A percentile compares a stretch with the other conserved stretches of the same genome.
phyloP scores from a whole-genome alignment of 53 echinoderm and acorn worm genomes.

The Echinarachnius parma region DNA sequence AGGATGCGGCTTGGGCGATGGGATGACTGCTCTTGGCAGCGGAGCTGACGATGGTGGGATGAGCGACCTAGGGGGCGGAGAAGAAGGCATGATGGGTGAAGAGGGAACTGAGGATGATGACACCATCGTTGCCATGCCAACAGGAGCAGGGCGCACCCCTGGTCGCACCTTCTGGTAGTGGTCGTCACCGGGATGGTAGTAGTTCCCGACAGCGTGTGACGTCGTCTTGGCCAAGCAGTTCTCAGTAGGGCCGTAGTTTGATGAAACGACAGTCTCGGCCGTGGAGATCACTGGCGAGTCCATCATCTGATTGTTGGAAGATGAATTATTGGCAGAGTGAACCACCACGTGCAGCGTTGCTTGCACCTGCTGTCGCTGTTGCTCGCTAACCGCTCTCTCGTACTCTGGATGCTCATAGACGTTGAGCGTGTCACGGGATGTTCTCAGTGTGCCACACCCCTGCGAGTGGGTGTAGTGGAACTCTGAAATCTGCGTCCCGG shows the following conservation, averaged over 20 bases:
- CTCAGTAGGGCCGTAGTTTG: conserved; percentile 12
- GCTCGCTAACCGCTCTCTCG: conserved; percentile 52
- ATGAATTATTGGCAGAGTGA: conserved; percentile 73
- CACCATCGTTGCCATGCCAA: neutral
- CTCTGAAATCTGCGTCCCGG: conserved; percentile 58
- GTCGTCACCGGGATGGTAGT: conserved; percentile 37
- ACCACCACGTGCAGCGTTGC: conserved; percentile 93
- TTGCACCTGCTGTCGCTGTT: conserved; percentile 71
- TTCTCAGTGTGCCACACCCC: conserved; percentile 62
- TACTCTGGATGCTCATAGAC: conserved; percentile 66
- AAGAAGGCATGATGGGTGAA: too few relatives aligned
- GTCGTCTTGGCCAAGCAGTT: conserved; percentile 11
- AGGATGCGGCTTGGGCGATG: conserved; percentile 27
- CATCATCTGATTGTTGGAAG: conserved; percentile 15
- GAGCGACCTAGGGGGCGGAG: too few relatives aligned
- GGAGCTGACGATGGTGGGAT: too few relatives aligned
- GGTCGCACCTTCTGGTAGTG: conserved; percentile 51
- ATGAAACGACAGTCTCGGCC: conserved; percentile 25
- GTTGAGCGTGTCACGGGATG: conserved; percentile 59
- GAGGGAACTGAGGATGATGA: too few relatives aligned
- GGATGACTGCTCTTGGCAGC: neutral
- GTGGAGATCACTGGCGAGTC: conserved; percentile 40
- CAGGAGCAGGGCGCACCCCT: conserved; percentile 19
- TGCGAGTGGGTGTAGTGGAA: conserved; percentile 81
- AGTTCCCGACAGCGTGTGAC: conserved; percentile 8